phyloP scores from a whole-genome alignment of 2,888 invertebrate genomes.

The Iphiclides podalirius region DNA sequence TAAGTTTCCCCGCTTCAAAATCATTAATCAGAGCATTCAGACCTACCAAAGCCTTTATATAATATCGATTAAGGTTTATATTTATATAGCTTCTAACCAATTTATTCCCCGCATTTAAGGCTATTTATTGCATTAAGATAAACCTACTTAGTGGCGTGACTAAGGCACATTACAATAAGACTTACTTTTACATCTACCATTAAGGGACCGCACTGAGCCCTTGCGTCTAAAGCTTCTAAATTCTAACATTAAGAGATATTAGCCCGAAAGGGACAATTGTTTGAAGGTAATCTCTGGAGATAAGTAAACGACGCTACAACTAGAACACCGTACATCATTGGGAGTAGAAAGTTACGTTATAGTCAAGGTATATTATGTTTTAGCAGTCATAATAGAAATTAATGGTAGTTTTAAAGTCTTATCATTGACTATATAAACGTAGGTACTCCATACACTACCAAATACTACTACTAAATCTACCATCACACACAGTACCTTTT shows the following conservation, averaged over 20 bases:
- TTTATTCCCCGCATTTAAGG: too few species aligned
- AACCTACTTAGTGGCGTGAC: neutral
- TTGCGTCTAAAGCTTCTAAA: constrained; percentile 31
- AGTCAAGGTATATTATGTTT: neutral
- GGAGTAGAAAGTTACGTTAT: constrained; percentile 32
- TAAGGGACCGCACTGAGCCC: neutral
- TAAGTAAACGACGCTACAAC: constrained; percentile 23
- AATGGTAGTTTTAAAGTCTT: too few species aligned
- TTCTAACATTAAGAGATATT: constrained; percentile 59
- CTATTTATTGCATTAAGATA: neutral
- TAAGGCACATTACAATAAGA: neutral
- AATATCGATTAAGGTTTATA: too few species aligned
- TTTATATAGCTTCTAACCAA: too few species aligned
- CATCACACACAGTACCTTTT: too few species aligned
- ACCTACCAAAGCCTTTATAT: too few species aligned
- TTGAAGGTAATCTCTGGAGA: constrained; percentile 42
- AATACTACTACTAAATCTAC: too few species aligned
- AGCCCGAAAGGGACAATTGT: constrained; percentile 45
- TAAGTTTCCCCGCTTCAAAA: too few species aligned
- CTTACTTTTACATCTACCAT: neutral
- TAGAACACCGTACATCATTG: constrained; percentile 31
- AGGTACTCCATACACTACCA: too few species aligned
- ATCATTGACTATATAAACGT: too few species aligned
- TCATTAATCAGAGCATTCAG: too few species aligned
- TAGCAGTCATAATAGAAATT: too few species aligned